These are phyloP conservation scores for Lypha dubia DNA, from an alignment of 2,888 invertebrate species.

Conservation along the genomic window DNA sequence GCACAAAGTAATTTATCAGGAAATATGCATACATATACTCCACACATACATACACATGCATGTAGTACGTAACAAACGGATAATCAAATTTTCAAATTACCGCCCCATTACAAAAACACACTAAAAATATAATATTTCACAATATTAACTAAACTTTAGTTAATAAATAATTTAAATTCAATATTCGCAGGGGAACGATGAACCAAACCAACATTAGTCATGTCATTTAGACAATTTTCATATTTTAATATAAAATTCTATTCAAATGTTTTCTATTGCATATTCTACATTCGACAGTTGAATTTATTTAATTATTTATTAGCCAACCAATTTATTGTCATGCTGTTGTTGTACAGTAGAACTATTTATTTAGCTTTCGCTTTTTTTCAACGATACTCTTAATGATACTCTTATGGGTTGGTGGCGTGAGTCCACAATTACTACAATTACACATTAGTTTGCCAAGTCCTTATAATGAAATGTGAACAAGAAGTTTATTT, in stretches of 20 bases:
- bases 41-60: neutral
- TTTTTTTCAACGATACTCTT: no score
- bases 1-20: slow-evolving; percentile 13
- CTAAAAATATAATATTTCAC: slow-evolving; percentile 5
- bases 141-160: neutral
- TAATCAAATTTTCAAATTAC: neutral
- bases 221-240: slow-evolving; percentile 58
- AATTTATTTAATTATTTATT: slow-evolving; percentile 55
- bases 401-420: no score
- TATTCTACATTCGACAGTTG: slow-evolving; percentile 28
- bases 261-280: slow-evolving; percentile 13
- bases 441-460: slow-evolving; percentile 18
- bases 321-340: slow-evolving; percentile 58
- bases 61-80: neutral
- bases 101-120: slow-evolving; percentile 3
- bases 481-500: slow-evolving; percentile 36
- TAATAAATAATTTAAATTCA: slow-evolving; percentile 53
- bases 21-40: neutral
- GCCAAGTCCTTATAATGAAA: slow-evolving; percentile 33
- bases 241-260: slow-evolving; percentile 9
- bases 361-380: no score
- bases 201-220: slow-evolving; percentile 31
- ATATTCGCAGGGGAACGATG: slow-evolving; percentile 17
- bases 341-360: neutral
- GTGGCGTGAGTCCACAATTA: slow-evolving; percentile 18